Percentiles rank a stretch among this genome's conserved stretches.
Conservation (phyloP, 2,888 invertebrate genomes). For the Conchocele bisecta region DNA sequence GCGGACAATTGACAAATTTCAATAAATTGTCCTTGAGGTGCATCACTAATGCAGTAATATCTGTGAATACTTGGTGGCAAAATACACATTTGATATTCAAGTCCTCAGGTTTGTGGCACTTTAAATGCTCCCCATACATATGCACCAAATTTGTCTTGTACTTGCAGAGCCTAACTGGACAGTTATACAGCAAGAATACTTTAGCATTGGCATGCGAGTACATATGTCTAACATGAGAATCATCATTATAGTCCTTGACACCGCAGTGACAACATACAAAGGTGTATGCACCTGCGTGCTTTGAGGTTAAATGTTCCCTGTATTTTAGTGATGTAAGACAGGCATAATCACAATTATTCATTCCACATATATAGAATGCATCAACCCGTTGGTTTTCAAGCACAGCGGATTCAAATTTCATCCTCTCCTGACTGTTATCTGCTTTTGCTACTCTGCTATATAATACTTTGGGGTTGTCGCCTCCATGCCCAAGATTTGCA, state of each 20-base stretch:
- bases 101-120: slow-evolving; percentile 60
- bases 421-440: not conserved
- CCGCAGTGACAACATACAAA: slow-evolving; percentile 76
- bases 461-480: too few relatives aligned
- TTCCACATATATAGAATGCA: slow-evolving; percentile 74
- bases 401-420: slow-evolving; percentile 2
- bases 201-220: slow-evolving; percentile 69
- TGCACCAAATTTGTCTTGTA: slow-evolving; percentile 71
- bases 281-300: slow-evolving; percentile 62
- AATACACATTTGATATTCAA: slow-evolving; percentile 63
- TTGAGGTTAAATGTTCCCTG: slow-evolving; percentile 62
- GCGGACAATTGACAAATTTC: slow-evolving; percentile 74
- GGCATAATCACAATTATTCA: slow-evolving; percentile 68
- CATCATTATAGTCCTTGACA: slow-evolving; percentile 67
- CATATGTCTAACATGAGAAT: slow-evolving; percentile 70
- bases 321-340: slow-evolving; percentile 66
- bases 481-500: too few relatives aligned
- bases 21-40: slow-evolving; percentile 72
- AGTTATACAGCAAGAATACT: slow-evolving; percentile 66
- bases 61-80: slow-evolving; percentile 65
- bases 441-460: too few relatives aligned
- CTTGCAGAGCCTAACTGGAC: slow-evolving; percentile 68
- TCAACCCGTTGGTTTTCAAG: slow-evolving; percentile 7
- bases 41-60: slow-evolving; percentile 51
- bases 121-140: slow-evolving; percentile 68